A percentile compares a stretch with the other conserved stretches of the same genome.
phyloP scores from a whole-genome alignment of 2,113 vertebrate species.

The Ptychochromis oligacanthus region DNA sequence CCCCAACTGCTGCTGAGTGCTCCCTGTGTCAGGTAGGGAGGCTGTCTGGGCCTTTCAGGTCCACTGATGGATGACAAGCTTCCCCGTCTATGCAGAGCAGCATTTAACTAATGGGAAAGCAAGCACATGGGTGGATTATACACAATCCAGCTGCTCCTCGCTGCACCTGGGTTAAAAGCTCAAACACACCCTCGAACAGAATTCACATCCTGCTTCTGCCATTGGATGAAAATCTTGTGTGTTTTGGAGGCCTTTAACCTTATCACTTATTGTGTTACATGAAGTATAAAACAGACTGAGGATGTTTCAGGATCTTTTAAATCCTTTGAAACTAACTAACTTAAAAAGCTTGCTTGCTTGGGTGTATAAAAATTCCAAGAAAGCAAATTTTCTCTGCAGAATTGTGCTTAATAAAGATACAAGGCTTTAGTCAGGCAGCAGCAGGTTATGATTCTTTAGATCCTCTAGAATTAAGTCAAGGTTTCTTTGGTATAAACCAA shows the following conservation, averaged over 20 bases:
- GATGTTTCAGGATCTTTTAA: neutral
- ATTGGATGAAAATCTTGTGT: constrained; percentile 13
- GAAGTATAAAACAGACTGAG: neutral
- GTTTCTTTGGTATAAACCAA: neutral
- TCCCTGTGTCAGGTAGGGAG: constrained; percentile 1
- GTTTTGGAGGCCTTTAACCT: neutral
- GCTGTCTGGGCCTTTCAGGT: constrained; percentile 9
- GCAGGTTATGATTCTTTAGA: constrained; percentile 22
- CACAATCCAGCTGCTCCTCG: constrained; percentile 7
- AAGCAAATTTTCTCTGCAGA: neutral
- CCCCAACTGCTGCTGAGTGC: constrained; percentile 6
- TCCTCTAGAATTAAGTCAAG: neutral
- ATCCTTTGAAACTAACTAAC: neutral
- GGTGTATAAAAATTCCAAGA: neutral
- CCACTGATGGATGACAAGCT: constrained; percentile 42
- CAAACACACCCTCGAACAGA: constrained; percentile 17
- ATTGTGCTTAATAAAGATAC: neutral
- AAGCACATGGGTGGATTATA: constrained; percentile 39
- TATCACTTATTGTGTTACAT: neutral
- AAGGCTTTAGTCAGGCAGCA: constrained; percentile 22
- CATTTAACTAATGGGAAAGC: constrained; percentile 63
- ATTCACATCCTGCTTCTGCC: constrained; percentile 17
- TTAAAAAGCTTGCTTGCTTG: neutral
- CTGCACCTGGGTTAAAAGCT: constrained; percentile 31
- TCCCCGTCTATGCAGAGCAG: constrained; percentile 33